These are phyloP conservation scores for Lithophane leautieri DNA, from an alignment of 2,888 invertebrate species.

Conservation along the genomic window DNA sequence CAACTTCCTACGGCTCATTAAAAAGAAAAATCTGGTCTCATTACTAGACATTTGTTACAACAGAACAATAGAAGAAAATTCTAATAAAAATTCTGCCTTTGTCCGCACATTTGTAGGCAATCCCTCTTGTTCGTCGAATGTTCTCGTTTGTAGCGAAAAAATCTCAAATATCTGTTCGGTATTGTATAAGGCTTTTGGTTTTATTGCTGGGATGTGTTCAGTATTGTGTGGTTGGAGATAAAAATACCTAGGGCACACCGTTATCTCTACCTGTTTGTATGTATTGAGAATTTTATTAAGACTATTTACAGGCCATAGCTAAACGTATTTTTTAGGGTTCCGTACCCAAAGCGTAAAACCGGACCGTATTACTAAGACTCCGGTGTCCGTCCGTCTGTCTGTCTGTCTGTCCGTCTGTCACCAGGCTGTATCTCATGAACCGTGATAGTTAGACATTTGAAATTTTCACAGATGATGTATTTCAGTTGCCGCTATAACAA, in stretches of 20 bases:
- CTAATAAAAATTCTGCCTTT: constrained; percentile 59
- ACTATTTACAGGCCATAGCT: no score
- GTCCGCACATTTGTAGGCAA: constrained; percentile 43
- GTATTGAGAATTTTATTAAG: no score
- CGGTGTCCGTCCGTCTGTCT: no score
- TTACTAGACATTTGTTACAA: constrained; percentile 54
- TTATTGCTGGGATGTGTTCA: constrained; percentile 16
- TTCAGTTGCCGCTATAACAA: no score
- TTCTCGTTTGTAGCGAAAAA: constrained; percentile 53
- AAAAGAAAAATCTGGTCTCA: constrained; percentile 53
- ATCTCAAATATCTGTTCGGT: constrained; percentile 25
- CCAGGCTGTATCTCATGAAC: no score
- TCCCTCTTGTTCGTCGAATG: constrained; percentile 25
- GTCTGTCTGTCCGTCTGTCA: no score
- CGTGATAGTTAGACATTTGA: no score
- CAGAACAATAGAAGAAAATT: constrained; percentile 53
- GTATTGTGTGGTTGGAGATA: constrained; percentile 8
- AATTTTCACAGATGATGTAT: no score
- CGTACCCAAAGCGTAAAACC: no score
- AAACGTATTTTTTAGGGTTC: no score
- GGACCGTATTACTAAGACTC: no score
- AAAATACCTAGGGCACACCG: background rate
- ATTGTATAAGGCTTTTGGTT: constrained; percentile 9
- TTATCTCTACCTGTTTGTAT: no score
- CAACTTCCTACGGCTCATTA: constrained; percentile 47